Base-by-base conservation (phyloP, 2,888 invertebrate species). In the Bimastos eiseni region DNA sequence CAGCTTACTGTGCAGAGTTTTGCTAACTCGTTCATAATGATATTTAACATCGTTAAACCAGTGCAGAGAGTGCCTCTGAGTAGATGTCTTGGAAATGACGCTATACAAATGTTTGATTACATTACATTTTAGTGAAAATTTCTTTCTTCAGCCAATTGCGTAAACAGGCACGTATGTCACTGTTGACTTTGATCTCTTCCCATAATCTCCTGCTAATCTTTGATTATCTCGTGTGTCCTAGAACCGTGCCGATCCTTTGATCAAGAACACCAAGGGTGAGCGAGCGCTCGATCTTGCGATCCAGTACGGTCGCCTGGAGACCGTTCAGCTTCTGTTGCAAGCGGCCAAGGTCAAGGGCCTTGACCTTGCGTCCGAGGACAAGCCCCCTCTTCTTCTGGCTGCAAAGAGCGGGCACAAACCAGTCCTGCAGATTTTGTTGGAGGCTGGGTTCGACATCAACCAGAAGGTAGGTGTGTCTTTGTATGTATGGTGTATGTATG, bases 251-350 rank as follows among this genome's bases (percentile, higher is more conserved):
- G 98, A 98, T 96, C 97, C 98, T 6, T 17, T 44, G 41, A 55
- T 91, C 33, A 89, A 90, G 49, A 92, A 91, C 89, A 41, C 38
- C 41, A 90, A 92, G 49, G 88, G 90, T n/a, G 98, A 98, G 95
- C 98, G 98, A 70, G 97, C 98, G 0, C 96, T 99, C 94, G 99
- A 99, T 95, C 96, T 99, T 92, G 98, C 99, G 19, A 97, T 98
- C 90, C 98, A 98, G 95, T 96, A 95, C 92, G 96, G 95, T 55
- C 94, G 95, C 15, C 92, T 95, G 95, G 97, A 98, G 94, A 98
- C 98, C 0, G 98, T 98, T 90, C 97, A 98, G 95, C 96, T 97
- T 93, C 96, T 99, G 92, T 96, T 98, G 36, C 38, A 90, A 37
- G 88, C 88, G 44, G 55, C 70, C 38, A 34, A 83, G 21, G 84